Evolutionary conservation across 2,113 vertebrate species (phyloP), one percentile per base, ranked within the genome.

Genomic region (Forbesichthys agassizii): DNA sequence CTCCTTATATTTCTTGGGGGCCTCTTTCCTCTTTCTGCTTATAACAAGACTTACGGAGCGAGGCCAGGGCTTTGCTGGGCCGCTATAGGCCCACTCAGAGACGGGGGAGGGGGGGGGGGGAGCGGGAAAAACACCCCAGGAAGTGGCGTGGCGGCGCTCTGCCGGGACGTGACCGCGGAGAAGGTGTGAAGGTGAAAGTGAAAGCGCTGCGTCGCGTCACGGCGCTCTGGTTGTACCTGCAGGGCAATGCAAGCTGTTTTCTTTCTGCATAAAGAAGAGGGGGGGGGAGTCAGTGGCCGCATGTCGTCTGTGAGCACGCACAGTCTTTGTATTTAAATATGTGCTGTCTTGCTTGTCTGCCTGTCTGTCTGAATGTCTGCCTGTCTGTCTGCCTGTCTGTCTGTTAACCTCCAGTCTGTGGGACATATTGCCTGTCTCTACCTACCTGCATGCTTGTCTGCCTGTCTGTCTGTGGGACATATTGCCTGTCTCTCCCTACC

Each of bases 111-210:
- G n/a, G 68, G 73, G 69, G 33, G 60, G 9, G n/a, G 49, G 47
- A 12, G 74, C 48, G 63, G 82, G 9, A 49, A 14, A 47, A 47
- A 3, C 56, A 20, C 82, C 80, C 75, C 77, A 61, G 85, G 82
- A 86, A 85, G 82, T 76, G 76, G 57, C 84, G 92, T 90, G 87
- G 81, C 83, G 83, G 88, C 20, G 92, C 93, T 94, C 94, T 95
- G 92, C 91, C 86, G 92, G 93, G 93, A 92, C 92, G 93, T 91
- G 92, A 91, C 91, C 88, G 86, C 89, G 88, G 91, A 92, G 87
- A 91, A 93, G 93, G 92, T 92, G 95, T 95, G 94, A 98, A 96
- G 95, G 95, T 96, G 96, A 96, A 95, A 91, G 90, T 95, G 95
- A 88, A 82, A 82, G 78, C 72, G 66, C 80, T 54, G 81, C 67